phyloP scores from a whole-genome alignment of 2,888 invertebrate species.

The Phlogophora meticulosa region DNA sequence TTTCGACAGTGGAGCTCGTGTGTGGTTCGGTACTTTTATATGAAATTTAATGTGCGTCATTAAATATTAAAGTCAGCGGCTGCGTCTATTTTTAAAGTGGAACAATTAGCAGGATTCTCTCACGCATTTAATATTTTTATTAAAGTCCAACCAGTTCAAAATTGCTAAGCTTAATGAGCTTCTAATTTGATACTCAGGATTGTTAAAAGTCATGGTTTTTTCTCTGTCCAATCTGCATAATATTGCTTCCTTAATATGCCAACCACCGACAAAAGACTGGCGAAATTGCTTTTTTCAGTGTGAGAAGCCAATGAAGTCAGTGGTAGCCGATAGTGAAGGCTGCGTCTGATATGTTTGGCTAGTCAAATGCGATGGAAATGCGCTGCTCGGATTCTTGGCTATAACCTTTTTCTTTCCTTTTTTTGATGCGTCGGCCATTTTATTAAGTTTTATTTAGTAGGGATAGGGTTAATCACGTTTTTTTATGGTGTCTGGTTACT shows the following conservation, averaged over 20 bases:
- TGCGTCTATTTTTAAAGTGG: conserved; percentile 25
- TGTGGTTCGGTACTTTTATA: conserved; percentile 35
- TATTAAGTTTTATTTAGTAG: conserved; percentile 29
- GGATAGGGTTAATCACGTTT: background rate
- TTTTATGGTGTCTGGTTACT: background rate
- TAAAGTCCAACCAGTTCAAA: conserved; percentile 7
- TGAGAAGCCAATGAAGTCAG: conserved; percentile 86
- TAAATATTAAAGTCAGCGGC: conserved; percentile 40
- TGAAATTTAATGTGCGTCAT: conserved; percentile 43
- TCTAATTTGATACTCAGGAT: conserved; percentile 56
- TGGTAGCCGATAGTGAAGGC: conserved; percentile 81
- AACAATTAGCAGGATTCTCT: conserved; percentile 32
- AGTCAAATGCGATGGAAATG: conserved; percentile 90
- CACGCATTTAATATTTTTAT: conserved; percentile 22
- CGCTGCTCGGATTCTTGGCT: conserved; percentile 73
- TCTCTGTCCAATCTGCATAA: conserved; percentile 83
- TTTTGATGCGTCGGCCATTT: conserved; percentile 74
- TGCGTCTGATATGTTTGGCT: conserved; percentile 86
- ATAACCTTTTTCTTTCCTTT: conserved; percentile 67
- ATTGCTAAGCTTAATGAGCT: conserved; percentile 30
- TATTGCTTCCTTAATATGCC: conserved; percentile 90
- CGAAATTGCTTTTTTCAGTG: conserved; percentile 88
- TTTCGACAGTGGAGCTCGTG: conserved; percentile 32
- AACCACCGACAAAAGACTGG: conserved; percentile 78
- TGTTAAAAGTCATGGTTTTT: conserved; percentile 64